Evolutionary conservation across 1,140 invertebrate species (phyloP).

Genomic region (Diorhabda sublineata): DNA sequence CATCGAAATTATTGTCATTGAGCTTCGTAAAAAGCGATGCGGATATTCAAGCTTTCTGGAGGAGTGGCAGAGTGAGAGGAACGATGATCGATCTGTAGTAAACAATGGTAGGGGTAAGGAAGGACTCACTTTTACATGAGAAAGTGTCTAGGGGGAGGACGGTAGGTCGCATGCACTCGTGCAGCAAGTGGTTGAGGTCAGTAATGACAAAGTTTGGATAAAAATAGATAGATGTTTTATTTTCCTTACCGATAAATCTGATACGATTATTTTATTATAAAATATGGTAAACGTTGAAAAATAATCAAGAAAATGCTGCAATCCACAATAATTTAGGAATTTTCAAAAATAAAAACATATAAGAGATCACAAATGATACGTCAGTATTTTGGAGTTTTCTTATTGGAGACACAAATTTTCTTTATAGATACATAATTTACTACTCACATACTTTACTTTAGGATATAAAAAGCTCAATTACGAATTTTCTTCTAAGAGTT

Average conservation of each 20-base stretch:
- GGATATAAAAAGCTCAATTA: too few species aligned
- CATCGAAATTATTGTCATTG: neutral
- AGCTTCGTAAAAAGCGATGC: conserved; percentile 13
- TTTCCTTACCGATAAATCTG: neutral
- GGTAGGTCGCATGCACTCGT: conserved; percentile 19
- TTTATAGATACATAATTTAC: too few species aligned
- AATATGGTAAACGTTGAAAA: neutral
- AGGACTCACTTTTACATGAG: conserved; percentile 33
- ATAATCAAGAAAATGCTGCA: neutral
- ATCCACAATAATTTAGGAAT: neutral
- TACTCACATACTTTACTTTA: too few species aligned
- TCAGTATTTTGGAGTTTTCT: neutral
- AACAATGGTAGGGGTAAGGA: conserved; percentile 24
- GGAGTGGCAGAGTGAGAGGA: conserved; percentile 13
- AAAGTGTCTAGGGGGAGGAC: conserved; percentile 31
- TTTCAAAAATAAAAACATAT: neutral
- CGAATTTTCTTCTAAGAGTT: too few species aligned
- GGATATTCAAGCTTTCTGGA: conserved; percentile 27
- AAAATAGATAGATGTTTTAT: neutral
- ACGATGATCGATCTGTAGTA: conserved; percentile 27
- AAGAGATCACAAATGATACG: neutral
- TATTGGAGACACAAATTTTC: too few species aligned
- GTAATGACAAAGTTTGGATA: neutral
- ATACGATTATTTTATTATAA: neutral
- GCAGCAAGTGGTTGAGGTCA: conserved; percentile 27